These are phyloP conservation scores for Pandemis corylana DNA, from an alignment of 2,888 invertebrate species.

Conservation along the genomic window DNA sequence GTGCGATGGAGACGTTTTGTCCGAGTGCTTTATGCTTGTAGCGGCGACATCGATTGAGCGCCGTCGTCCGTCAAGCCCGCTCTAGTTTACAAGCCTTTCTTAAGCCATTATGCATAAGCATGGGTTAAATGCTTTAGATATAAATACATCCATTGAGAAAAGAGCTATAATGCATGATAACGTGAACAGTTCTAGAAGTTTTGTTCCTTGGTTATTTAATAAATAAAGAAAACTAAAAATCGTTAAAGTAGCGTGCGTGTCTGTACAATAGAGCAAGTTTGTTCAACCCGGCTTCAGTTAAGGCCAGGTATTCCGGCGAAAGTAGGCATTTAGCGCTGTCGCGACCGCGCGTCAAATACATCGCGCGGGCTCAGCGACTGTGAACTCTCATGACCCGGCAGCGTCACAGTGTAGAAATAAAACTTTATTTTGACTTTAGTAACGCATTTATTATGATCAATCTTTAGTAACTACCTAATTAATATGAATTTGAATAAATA, in stretches of 20 bases:
- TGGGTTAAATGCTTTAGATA: neutral
- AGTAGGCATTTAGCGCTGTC: too few relatives aligned
- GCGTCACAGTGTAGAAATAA: too few relatives aligned
- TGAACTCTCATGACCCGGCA: too few relatives aligned
- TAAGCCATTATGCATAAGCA: neutral
- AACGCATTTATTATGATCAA: too few relatives aligned
- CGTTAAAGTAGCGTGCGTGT: conserved; percentile 44
- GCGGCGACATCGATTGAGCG: conserved; percentile 48
- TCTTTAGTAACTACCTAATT: too few relatives aligned
- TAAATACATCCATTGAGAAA: neutral
- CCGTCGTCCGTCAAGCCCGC: conserved; percentile 30
- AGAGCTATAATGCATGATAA: neutral
- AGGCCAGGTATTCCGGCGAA: too few relatives aligned
- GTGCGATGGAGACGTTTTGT: conserved; percentile 59
- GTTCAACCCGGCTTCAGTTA: conserved; percentile 74
- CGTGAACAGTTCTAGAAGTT: neutral
- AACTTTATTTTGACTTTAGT: too few relatives aligned
- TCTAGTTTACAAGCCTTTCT: conserved; percentile 31
- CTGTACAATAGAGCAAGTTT: conserved; percentile 65
- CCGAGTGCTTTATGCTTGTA: conserved; percentile 56
- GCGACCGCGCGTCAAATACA: too few relatives aligned
- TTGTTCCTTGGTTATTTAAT: neutral
- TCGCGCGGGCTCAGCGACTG: too few relatives aligned
- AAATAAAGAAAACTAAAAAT: conserved; percentile 25
- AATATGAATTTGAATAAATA: too few relatives aligned